phyloP scores from a whole-genome alignment of 2,113 vertebrate species.

The Pachypanchax playfairii region DNA sequence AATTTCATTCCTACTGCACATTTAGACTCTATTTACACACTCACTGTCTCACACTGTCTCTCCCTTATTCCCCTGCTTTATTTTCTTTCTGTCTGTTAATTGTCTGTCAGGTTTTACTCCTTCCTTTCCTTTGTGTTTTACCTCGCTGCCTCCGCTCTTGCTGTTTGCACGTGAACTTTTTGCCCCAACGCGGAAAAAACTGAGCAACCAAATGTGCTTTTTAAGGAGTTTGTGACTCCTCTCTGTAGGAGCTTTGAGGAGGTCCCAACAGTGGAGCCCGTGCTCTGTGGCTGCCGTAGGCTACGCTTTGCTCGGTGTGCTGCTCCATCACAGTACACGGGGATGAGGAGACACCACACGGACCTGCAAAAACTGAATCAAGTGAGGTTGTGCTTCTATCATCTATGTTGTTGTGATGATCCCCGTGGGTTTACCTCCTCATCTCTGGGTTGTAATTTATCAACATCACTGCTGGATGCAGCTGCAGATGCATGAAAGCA shows the following conservation, averaged over 20 bases:
- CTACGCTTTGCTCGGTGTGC: neutral
- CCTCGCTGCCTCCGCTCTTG: slow-evolving; percentile 4
- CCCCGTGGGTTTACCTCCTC: neutral
- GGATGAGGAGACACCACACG: neutral
- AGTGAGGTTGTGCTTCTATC: slow-evolving; percentile 1
- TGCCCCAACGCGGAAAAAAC: neutral
- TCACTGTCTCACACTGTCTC: slow-evolving; percentile 51
- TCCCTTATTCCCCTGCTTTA: slow-evolving; percentile 41
- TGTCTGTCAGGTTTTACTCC: slow-evolving; percentile 55
- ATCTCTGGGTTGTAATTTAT: neutral
- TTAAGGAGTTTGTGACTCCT: neutral
- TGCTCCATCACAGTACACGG: neutral
- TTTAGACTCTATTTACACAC: slow-evolving; percentile 80
- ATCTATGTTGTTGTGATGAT: neutral
- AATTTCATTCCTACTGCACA: slow-evolving; percentile 76
- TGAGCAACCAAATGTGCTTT: neutral
- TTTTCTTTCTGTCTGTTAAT: slow-evolving; percentile 57
- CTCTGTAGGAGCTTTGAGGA: neutral
- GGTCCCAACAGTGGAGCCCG: slow-evolving; percentile 1
- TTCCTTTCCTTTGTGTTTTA: slow-evolving; percentile 19
- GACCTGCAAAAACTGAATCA: neutral
- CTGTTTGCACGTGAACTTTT: neutral
- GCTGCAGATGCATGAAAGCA: neutral
- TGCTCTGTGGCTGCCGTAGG: neutral
- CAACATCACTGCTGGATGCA: neutral